Base-by-base conservation (phyloP, 2,888 invertebrate genomes). In the Drosophila prostipennis region DNA sequence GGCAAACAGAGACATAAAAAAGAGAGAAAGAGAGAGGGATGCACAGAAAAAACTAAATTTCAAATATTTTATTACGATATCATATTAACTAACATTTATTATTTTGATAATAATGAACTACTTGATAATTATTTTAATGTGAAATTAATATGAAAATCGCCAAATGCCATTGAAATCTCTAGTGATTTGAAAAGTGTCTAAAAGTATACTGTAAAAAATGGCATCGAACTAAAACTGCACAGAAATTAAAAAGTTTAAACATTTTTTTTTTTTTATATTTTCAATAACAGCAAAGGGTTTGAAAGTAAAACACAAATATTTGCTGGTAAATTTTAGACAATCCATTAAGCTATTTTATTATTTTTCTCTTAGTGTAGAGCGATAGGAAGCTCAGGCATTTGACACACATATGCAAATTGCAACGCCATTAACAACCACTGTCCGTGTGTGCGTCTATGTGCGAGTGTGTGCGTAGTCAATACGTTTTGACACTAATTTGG, bases 401-500 rank as follows among this genome's bases (percentile, higher is more conserved):
- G 73, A 74, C 86, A 80, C 76, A 86, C 87, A 86, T 80, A 82
- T 79, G 80, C 77, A 81, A 83, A 80, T 83, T 83, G 80, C 87
- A 80, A 78, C 70, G 76, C 76, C 74, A 83, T 81, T 87, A 87
- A 80, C 76, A 72, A 42, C 64, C 77, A 55, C 71, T 68, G 36
- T 43, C 63, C 13, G n/a, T 19, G 58, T 53, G 23, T 40, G 29
- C 8, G 19, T 42, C 14, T 14, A 37, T 43, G 13, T 32, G 13
- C 6, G 23, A 37, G 45, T 43, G 13, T n/a, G 23, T 26, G n/a
- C 26, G 32, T 48, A 86, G 84, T 87, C 87, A 87, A 84, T 82
- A 87, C 72, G 71, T 80, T 87, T 72, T 81, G 87, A 82, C 81
- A 87, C 85, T 82, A 82, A 82, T 82, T 82, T 81, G 72, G 87